Evolutionary conservation across 2,113 vertebrate species (phyloP).

Genomic region (Hyaena hyaena): DNA sequence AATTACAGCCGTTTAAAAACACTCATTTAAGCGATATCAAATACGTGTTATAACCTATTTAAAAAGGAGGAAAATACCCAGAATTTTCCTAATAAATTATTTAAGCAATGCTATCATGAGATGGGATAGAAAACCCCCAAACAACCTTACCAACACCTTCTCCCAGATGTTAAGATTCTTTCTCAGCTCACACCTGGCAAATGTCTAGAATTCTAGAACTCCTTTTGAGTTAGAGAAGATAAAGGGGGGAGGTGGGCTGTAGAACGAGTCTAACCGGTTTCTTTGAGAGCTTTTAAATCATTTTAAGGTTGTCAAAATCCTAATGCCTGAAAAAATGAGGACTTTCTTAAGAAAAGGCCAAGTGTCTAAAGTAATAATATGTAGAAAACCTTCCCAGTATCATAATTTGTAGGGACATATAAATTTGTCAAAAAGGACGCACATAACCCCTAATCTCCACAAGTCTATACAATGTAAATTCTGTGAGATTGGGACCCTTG

Average conservation of each 20-base stretch:
- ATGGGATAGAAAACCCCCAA: neutral
- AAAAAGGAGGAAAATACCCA: neutral
- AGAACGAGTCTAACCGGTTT: neutral
- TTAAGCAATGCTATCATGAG: neutral
- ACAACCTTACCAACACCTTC: neutral
- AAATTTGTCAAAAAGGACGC: neutral
- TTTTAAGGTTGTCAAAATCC: neutral
- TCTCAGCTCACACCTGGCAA: slow-evolving; percentile 9
- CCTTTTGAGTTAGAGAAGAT: neutral
- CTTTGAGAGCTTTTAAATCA: neutral
- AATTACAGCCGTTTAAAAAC: slow-evolving; percentile 39
- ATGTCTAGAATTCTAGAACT: neutral
- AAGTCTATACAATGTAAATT: neutral
- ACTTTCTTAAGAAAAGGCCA: slow-evolving; percentile 28
- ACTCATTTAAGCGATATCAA: slow-evolving; percentile 27
- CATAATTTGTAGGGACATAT: neutral
- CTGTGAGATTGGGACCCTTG: neutral
- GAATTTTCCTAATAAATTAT: slow-evolving; percentile 25
- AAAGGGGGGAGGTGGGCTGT: neutral
- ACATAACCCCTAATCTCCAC: neutral
- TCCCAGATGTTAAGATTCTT: neutral
- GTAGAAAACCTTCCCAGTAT: neutral
- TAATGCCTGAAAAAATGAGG: slow-evolving; percentile 1
- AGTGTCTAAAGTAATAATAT: neutral
- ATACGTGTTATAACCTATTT: neutral